phyloP scores from a whole-genome alignment of 2,888 invertebrate genomes.

The Carcina quercana region DNA sequence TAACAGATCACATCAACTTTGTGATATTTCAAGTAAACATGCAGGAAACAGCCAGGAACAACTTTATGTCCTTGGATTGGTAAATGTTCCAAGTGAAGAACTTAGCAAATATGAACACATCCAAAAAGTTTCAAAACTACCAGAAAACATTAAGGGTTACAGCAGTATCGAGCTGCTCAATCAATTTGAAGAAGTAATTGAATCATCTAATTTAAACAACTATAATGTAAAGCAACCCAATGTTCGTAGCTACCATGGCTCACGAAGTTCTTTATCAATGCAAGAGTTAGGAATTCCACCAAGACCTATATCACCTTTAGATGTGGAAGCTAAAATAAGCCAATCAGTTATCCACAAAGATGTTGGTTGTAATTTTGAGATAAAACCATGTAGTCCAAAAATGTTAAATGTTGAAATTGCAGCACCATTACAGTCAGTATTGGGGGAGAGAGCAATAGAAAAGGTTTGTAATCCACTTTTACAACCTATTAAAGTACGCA shows the following conservation, averaged over 20 bases:
- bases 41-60: slow-evolving; percentile 49
- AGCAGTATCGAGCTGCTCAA: slow-evolving; percentile 60
- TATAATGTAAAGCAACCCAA: slow-evolving; percentile 26
- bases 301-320: slow-evolving; percentile 60
- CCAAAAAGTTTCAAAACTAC: slow-evolving; percentile 66
- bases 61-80: slow-evolving; percentile 63
- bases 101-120: slow-evolving; percentile 67
- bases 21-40: slow-evolving; percentile 28
- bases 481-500: too few relatives aligned
- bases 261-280: slow-evolving; percentile 25
- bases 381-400: slow-evolving; percentile 68
- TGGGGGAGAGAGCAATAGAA: slow-evolving; percentile 56
- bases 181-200: slow-evolving; percentile 65
- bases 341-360: slow-evolving; percentile 71
- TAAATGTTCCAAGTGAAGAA: slow-evolving; percentile 65
- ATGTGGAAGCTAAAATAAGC: slow-evolving; percentile 71
- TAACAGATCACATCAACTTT: slow-evolving; percentile 26
- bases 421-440: slow-evolving; percentile 49
- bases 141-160: slow-evolving; percentile 69
- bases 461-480: slow-evolving; percentile 57
- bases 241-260: slow-evolving; percentile 28
- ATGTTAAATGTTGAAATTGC: slow-evolving; percentile 63
- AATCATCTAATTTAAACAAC: slow-evolving; percentile 44
- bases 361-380: slow-evolving; percentile 71
- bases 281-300: slow-evolving; percentile 27